These are phyloP conservation scores for Lampris megalopsis DNA, from an alignment of 2,113 vertebrate species.

Conservation along the genomic window DNA sequence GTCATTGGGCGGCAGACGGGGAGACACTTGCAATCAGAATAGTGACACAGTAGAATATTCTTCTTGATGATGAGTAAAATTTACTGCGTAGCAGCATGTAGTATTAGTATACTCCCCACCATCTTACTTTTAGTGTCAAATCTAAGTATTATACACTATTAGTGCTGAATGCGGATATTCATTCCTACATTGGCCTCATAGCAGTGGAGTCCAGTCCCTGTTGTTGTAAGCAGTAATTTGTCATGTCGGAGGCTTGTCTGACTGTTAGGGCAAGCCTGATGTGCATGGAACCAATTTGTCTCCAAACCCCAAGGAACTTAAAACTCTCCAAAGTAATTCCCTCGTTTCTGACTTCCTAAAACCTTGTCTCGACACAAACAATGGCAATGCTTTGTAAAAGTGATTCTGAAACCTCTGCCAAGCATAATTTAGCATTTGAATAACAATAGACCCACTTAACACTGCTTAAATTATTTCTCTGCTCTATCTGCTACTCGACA, in stretches of 20 bases:
- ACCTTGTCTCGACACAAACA: constrained; percentile 83
- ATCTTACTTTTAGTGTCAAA: not conserved
- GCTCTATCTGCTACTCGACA: constrained; percentile 78
- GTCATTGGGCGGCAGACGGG: no score
- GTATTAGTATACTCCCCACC: not conserved
- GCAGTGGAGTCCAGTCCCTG: constrained; percentile 18
- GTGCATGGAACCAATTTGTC: constrained; percentile 81
- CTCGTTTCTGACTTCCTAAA: constrained; percentile 77
- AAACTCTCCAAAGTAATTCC: constrained; percentile 82
- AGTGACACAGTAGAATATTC: not conserved
- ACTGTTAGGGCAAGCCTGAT: constrained; percentile 57
- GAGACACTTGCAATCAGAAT: not conserved
- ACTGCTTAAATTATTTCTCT: constrained; percentile 80
- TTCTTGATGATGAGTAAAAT: no score
- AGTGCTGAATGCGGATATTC: constrained; percentile 24
- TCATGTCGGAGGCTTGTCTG: constrained; percentile 54
- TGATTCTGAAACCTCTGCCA: constrained; percentile 83
- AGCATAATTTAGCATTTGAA: constrained; percentile 86
- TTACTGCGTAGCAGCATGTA: no score
- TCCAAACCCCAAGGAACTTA: constrained; percentile 80
- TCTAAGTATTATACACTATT: not conserved
- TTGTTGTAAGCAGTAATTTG: constrained; percentile 42
- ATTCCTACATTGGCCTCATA: constrained; percentile 3
- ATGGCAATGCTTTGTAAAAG: constrained; percentile 83
- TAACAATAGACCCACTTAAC: constrained; percentile 84